These are phyloP conservation scores for Hoplostethus mediterraneus DNA, from an alignment of 2,797 vertebrate species.

Conservation along the genomic window DNA sequence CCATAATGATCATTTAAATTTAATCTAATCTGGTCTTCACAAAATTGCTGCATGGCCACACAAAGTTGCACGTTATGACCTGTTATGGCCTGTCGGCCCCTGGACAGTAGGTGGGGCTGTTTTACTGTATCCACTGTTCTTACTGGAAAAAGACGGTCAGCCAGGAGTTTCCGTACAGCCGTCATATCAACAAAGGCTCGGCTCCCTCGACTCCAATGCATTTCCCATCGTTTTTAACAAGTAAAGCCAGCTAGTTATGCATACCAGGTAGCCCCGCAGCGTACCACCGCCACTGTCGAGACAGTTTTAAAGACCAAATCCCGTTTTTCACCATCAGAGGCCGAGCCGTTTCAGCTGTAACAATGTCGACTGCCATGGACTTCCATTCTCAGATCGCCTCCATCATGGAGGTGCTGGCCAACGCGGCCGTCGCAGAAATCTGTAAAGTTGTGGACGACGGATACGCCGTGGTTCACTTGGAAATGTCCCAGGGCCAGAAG, in stretches of 20 bases:
- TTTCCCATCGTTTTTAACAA: not conserved
- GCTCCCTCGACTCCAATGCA: too few species aligned
- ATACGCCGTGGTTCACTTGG: slow-evolving; percentile 75
- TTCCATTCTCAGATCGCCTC: slow-evolving; percentile 84
- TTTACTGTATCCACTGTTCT: not conserved
- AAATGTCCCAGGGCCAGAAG: slow-evolving; percentile 79
- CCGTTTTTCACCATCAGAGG: fast-evolving
- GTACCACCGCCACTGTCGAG: fast-evolving
- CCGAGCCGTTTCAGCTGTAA: not conserved
- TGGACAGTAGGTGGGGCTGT: slow-evolving; percentile 7
- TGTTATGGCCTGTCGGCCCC: not conserved
- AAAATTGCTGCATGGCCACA: too few species aligned
- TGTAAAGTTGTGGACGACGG: slow-evolving; percentile 84
- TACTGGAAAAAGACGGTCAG: not conserved
- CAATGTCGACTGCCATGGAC: slow-evolving; percentile 55
- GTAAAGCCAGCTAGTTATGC: not conserved
- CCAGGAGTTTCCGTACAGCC: slow-evolving; percentile 5
- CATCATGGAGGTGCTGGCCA: slow-evolving; percentile 84
- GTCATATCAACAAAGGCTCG: slow-evolving; percentile 13
- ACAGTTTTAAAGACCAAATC: not conserved
- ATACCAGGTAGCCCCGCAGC: not conserved
- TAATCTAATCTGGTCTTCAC: too few species aligned
- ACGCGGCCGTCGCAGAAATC: slow-evolving; percentile 83
- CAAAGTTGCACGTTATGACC: too few species aligned
- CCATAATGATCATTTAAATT: too few species aligned